These are phyloP conservation scores for Rhyacichthys aspro DNA, from an alignment of 2,797 vertebrate species.

Conservation along the genomic window DNA sequence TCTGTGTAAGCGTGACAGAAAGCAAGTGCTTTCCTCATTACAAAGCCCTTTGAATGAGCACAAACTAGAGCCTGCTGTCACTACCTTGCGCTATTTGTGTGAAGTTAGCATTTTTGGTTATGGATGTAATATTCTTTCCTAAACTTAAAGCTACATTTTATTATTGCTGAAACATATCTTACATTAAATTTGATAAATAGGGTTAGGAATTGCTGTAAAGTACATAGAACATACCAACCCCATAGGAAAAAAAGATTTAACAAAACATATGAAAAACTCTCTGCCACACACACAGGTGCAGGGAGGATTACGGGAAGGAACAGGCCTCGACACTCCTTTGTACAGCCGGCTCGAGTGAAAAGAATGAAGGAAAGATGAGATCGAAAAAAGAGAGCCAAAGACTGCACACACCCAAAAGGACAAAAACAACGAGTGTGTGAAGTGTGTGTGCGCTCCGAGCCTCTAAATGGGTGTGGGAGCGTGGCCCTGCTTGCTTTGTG, in stretches of 20 bases:
- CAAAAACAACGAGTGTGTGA: conserved; percentile 5
- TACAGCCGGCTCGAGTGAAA: conserved; percentile 39
- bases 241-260: neutral
- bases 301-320: conserved; percentile 52
- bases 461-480: conserved; percentile 39
- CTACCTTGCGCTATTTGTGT: too few species aligned
- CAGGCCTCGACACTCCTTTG: conserved; percentile 50
- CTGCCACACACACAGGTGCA: conserved; percentile 38
- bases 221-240: conserved; percentile 5
- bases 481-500: conserved; percentile 58
- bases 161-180: too few species aligned
- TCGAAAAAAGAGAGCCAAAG: conserved; percentile 11
- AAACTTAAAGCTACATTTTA: too few species aligned
- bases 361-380: conserved; percentile 40
- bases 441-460: too few species aligned
- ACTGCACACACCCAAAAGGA: conserved; percentile 36
- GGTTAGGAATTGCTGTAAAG: conserved; percentile 37
- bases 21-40: too few species aligned
- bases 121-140: too few species aligned
- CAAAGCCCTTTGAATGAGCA: too few species aligned
- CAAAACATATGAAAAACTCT: neutral
- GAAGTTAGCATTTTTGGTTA: too few species aligned
- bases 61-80: too few species aligned
- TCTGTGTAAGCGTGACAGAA: too few species aligned
- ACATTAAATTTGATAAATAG: conserved; percentile 4